These are phyloP conservation scores for Chloroclystis v-ata DNA, from an alignment of 2,888 invertebrate species.

Conservation along the genomic window DNA sequence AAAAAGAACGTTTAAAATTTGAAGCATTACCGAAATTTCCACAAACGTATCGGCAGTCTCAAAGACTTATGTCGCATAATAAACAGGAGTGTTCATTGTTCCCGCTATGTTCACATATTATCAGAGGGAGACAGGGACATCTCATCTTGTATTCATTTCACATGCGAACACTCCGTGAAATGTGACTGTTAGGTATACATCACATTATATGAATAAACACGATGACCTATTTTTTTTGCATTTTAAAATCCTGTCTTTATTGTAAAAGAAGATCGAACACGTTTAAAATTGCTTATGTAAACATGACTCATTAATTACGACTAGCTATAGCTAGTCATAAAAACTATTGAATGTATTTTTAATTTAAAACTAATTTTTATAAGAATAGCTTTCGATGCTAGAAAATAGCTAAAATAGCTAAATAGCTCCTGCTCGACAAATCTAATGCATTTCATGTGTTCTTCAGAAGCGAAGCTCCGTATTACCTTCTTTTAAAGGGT, in stretches of 20 bases:
- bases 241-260: too few species aligned
- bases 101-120: slow-evolving; percentile 36
- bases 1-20: neutral
- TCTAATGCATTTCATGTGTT: too few species aligned
- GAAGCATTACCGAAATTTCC: slow-evolving; percentile 7
- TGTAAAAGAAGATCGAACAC: too few species aligned
- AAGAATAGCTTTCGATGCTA: too few species aligned
- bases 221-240: slow-evolving; percentile 1
- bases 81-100: slow-evolving; percentile 54
- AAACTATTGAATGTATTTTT: too few species aligned
- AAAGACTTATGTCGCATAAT: slow-evolving; percentile 45
- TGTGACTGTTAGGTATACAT: slow-evolving; percentile 38
- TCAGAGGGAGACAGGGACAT: slow-evolving; percentile 51
- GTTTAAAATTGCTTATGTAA: too few species aligned
- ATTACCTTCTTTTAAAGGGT: slow-evolving; percentile 7
- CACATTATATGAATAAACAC: slow-evolving; percentile 15
- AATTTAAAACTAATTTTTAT: too few species aligned
- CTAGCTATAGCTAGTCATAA: too few species aligned
- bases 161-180: slow-evolving; percentile 57
- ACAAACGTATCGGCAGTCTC: slow-evolving; percentile 12
- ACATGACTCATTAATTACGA: too few species aligned
- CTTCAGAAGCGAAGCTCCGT: too few species aligned
- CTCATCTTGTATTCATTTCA: slow-evolving; percentile 58
- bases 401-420: too few species aligned
- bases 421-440: too few species aligned